These are phyloP conservation scores for Vesta saturnalis DNA, from an alignment of 2,888 invertebrate genomes.

Conservation along the genomic window DNA sequence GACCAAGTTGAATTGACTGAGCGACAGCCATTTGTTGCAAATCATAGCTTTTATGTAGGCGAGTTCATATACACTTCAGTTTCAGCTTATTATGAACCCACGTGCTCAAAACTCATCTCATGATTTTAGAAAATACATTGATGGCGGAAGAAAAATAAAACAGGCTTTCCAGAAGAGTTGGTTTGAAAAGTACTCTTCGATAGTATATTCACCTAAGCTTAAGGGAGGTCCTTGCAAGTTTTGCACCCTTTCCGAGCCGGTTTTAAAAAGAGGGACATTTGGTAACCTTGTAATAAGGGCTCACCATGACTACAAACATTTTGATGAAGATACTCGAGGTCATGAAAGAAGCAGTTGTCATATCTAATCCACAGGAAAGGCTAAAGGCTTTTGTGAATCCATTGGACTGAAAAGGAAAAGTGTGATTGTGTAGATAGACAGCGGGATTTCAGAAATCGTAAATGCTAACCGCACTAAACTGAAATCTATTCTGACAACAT, in stretches of 20 bases:
- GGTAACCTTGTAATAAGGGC: background rate
- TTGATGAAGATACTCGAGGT: background rate
- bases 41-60: background rate
- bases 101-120: background rate
- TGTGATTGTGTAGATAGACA: background rate
- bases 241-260: background rate
- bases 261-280: background rate
- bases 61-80: background rate
- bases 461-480: background rate
- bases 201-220: background rate
- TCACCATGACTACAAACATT: constrained; percentile 4
- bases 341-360: background rate
- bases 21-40: background rate
- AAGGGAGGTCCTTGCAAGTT: background rate
- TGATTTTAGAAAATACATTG: background rate
- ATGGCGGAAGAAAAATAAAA: too few relatives aligned
- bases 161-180: too few relatives aligned
- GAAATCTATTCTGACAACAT: background rate
- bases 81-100: background rate
- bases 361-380: background rate
- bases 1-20: too few relatives aligned
- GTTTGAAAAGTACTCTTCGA: background rate
- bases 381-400: background rate
- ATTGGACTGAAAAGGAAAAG: background rate
- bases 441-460: background rate